phyloP scores from a whole-genome alignment of 1,140 invertebrate species.

The Ditylenchus dipsaci region DNA sequence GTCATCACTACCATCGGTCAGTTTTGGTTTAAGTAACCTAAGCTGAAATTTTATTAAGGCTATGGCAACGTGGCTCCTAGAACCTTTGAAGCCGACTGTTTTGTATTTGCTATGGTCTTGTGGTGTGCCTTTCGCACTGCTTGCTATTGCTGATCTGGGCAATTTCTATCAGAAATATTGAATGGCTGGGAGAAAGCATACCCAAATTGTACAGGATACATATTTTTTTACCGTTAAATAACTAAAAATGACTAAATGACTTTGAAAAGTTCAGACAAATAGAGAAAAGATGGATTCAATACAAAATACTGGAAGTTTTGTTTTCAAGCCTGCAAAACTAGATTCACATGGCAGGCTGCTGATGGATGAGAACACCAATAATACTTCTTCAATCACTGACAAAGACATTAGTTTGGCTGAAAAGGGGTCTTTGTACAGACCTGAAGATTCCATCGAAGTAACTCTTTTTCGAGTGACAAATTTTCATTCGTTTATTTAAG shows the following conservation, averaged over 20 bases:
- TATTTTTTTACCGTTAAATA: background rate
- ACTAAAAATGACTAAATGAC: background rate
- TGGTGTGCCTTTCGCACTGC: slow-evolving; percentile 42
- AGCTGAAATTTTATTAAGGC: slow-evolving; percentile 12
- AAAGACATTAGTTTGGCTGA: background rate
- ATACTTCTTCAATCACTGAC: background rate
- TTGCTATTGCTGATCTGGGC: slow-evolving; percentile 45
- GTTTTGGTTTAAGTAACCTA: background rate
- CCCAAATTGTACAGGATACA: slow-evolving; percentile 9
- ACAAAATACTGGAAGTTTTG: slow-evolving; percentile 3
- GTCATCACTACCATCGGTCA: slow-evolving; percentile 45
- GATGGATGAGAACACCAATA: background rate
- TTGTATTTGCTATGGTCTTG: slow-evolving; percentile 45
- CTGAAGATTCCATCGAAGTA: background rate
- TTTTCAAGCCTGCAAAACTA: background rate
- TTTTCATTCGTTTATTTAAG: too few species aligned
- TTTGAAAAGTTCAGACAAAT: slow-evolving; percentile 1
- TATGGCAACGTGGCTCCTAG: slow-evolving; percentile 46
- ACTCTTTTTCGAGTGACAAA: too few species aligned
- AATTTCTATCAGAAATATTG: slow-evolving; percentile 44
- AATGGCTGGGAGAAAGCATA: slow-evolving; percentile 34
- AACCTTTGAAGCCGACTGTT: slow-evolving; percentile 37
- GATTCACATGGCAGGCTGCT: background rate
- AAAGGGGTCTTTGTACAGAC: background rate
- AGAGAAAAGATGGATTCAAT: background rate